Conservation (phyloP, 2,797 vertebrate species). For the Limosa lapponica region DNA sequence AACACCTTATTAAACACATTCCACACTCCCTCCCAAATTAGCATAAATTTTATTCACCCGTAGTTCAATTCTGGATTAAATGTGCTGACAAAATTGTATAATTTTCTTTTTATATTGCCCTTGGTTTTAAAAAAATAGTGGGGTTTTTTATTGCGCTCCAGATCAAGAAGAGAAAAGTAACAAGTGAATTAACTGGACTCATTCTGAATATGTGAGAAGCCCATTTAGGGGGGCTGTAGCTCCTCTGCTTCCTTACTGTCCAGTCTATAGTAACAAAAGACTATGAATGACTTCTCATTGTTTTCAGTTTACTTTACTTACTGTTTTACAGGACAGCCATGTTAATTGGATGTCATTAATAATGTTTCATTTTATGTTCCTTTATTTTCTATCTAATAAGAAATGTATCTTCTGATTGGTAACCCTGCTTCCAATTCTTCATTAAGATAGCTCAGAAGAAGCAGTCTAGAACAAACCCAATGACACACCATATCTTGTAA, state of each 20-base stretch:
- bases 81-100: neutral
- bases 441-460: neutral
- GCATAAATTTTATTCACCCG: neutral
- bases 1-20: neutral
- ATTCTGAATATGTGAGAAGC: neutral
- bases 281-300: neutral
- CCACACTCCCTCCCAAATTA: neutral
- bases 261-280: neutral
- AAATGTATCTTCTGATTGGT: neutral
- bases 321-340: neutral
- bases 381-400: neutral
- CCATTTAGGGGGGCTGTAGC: neutral
- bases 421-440: neutral
- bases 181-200: neutral
- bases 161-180: neutral
- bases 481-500: neutral
- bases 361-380: neutral
- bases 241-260: neutral
- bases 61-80: neutral
- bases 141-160: neutral
- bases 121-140: neutral
- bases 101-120: neutral
- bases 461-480: neutral
- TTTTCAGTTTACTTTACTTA: neutral
- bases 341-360: neutral